Evolutionary conservation across 2,113 vertebrate genomes (phyloP), one percentile per base, ranked within the genome.

Genomic region (Anguilla rostrata): DNA sequence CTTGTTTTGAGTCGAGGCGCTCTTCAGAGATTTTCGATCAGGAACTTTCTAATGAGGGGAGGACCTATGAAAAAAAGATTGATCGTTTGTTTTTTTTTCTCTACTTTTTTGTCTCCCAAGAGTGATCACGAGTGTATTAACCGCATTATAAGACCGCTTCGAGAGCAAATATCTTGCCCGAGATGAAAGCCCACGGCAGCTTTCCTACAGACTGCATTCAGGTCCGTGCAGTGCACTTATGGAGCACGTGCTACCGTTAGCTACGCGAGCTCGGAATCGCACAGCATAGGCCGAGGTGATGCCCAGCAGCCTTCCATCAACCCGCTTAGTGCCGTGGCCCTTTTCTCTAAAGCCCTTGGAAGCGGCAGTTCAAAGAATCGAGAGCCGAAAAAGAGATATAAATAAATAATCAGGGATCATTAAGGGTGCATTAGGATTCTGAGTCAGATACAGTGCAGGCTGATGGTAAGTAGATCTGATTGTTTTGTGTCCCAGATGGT

Each of bases 61-160:
- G 90, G 34, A 41, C 87, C 90, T 91, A 92, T 66, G 81, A 75
- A 2, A 89, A 43, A 81, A n/a, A 39, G 22, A 66, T 26, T 3
- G 3, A 15, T 20, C 18, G 56, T 60, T 60, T 60, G 56, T 60
- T 11, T 34, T 20, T 20, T 22, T 40, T 43, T 49, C n/a, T 14
- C 14, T 46, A 1, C 16, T 20, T 78, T 89, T 91, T 81, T 89
- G 87, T 90, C 88, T 89, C 92, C 87, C 90, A 92, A 92, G 89
- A 91, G 88, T 90, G 92, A 92, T 90, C 92, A 93, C 92, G 91
- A 92, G 88, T 87, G 87, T 88, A 86, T 84, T 60, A 39, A 92
- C 88, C 87, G 88, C 88, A 86, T 84, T 60, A 46, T 34, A 6
- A 86, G 86, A 89, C 88, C 87, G 88, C 89, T 92, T 89, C 87